These are phyloP conservation scores for Ditylenchus dipsaci DNA, from an alignment of 1,140 invertebrate genomes.

Conservation along the genomic window DNA sequence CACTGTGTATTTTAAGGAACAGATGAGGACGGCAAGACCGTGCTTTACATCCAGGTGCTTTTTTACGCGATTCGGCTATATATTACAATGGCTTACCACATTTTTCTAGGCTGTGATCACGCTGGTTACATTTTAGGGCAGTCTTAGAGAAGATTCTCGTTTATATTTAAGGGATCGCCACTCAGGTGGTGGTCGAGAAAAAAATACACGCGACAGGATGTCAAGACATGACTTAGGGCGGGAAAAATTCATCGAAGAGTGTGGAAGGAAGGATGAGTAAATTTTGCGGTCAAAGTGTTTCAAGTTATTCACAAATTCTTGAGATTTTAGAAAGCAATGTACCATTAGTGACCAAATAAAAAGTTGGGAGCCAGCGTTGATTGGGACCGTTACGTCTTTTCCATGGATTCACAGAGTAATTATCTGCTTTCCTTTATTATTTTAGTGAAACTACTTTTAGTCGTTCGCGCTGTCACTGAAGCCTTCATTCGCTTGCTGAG, in stretches of 20 bases:
- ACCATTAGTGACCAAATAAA: slow-evolving; percentile 84
- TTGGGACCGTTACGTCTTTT: slow-evolving; percentile 87
- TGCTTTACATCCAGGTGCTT: slow-evolving; percentile 83
- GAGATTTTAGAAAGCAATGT: slow-evolving; percentile 74
- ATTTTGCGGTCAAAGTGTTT: background rate
- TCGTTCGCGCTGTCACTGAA: slow-evolving; percentile 75
- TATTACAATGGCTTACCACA: too few relatives aligned
- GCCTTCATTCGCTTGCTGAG: slow-evolving; percentile 93
- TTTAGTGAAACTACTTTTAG: background rate
- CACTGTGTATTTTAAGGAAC: slow-evolving; percentile 73
- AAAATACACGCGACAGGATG: slow-evolving; percentile 65
- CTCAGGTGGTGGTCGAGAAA: slow-evolving; percentile 86
- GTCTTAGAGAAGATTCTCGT: too few relatives aligned
- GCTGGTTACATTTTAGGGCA: slow-evolving; percentile 68
- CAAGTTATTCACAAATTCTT: too few relatives aligned
- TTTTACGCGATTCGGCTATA: too few relatives aligned
- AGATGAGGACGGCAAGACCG: slow-evolving; percentile 85
- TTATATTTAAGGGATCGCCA: slow-evolving; percentile 99
- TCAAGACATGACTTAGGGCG: slow-evolving; percentile 84
- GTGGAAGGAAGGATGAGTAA: slow-evolving; percentile 92
- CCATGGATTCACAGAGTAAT: slow-evolving; percentile 77
- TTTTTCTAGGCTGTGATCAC: slow-evolving; percentile 77
- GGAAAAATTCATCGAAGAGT: slow-evolving; percentile 86
- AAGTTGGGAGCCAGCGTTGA: slow-evolving; percentile 85
- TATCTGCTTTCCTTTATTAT: background rate